phyloP scores from a whole-genome alignment of 2,888 invertebrate species.

The Tholera decimalis region DNA sequence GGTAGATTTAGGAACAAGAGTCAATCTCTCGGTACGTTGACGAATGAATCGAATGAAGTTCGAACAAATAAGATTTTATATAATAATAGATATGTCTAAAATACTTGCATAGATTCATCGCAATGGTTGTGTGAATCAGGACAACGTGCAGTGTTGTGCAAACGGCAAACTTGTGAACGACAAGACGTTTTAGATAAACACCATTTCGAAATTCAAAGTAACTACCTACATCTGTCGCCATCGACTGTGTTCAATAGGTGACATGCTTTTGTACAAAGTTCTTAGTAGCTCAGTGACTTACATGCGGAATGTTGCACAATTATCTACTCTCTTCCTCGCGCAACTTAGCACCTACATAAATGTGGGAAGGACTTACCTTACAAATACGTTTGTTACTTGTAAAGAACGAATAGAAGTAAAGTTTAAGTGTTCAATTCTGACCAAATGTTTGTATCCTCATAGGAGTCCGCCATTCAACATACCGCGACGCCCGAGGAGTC shows the following conservation, averaged over 20 bases:
- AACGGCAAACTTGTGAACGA: constrained; percentile 78
- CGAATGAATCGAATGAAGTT: not conserved
- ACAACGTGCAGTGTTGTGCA: constrained; percentile 77
- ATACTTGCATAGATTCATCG: constrained; percentile 57
- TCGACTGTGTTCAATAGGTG: constrained; percentile 71
- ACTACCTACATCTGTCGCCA: constrained; percentile 77
- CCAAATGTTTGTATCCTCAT: constrained; percentile 38
- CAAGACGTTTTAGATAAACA: constrained; percentile 78
- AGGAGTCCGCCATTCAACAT: constrained; percentile 97
- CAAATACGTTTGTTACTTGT: not conserved
- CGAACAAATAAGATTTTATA: constrained; percentile 19
- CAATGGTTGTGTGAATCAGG: constrained; percentile 76
- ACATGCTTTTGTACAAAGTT: constrained; percentile 69
- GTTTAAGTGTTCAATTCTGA: not conserved
- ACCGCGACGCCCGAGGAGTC: constrained; percentile 96
- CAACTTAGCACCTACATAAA: constrained; percentile 6
- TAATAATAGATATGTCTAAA: constrained; percentile 39
- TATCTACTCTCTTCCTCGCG: constrained; percentile 12
- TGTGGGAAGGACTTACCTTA: not conserved
- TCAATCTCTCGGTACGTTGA: constrained; percentile 10
- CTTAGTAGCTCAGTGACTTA: constrained; percentile 67
- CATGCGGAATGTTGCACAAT: constrained; percentile 53
- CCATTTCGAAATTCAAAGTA: constrained; percentile 78
- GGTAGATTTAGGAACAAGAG: constrained; percentile 1
- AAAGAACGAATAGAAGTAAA: not conserved